phyloP scores from a whole-genome alignment of 2,113 vertebrate species.

The Sapayoa aenigma region DNA sequence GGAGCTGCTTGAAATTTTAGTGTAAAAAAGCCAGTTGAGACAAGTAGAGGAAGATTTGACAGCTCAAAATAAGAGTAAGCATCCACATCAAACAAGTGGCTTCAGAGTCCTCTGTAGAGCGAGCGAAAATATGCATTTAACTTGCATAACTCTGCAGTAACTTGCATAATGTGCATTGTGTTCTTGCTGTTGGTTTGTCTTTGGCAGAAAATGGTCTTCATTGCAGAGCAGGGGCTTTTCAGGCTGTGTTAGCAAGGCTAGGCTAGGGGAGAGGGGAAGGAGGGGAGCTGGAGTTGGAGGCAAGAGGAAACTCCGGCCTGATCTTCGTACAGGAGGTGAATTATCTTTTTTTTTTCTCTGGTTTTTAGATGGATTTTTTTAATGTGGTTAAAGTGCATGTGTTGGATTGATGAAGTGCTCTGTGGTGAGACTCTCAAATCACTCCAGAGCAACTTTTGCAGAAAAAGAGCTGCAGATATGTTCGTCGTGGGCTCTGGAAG shows the following conservation, averaged over 20 bases:
- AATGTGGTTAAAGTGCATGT: not conserved
- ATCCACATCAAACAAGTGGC: conserved; percentile 59
- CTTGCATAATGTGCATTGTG: conserved; percentile 62
- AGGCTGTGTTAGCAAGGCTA: not conserved
- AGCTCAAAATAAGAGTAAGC: not conserved
- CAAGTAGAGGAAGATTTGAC: not conserved
- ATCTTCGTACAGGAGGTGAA: not conserved
- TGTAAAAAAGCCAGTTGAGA: not conserved
- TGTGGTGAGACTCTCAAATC: not conserved
- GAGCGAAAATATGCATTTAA: conserved; percentile 40
- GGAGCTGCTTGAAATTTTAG: not conserved
- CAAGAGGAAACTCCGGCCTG: not conserved
- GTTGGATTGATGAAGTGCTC: not conserved
- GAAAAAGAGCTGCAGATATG: not conserved
- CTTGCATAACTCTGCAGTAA: conserved; percentile 69
- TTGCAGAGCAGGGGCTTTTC: not conserved
- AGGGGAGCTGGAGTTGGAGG: not conserved
- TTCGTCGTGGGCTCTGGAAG: not conserved
- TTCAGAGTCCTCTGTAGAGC: not conserved
- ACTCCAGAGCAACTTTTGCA: not conserved
- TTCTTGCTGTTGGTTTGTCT: conserved; percentile 28
- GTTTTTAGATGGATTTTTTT: not conserved
- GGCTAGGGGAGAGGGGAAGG: not conserved
- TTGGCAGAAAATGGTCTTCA: not conserved
- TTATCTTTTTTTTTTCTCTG: not conserved